phyloP scores from a whole-genome alignment of 1,140 invertebrate genomes.

The Chlorops oryzae region DNA sequence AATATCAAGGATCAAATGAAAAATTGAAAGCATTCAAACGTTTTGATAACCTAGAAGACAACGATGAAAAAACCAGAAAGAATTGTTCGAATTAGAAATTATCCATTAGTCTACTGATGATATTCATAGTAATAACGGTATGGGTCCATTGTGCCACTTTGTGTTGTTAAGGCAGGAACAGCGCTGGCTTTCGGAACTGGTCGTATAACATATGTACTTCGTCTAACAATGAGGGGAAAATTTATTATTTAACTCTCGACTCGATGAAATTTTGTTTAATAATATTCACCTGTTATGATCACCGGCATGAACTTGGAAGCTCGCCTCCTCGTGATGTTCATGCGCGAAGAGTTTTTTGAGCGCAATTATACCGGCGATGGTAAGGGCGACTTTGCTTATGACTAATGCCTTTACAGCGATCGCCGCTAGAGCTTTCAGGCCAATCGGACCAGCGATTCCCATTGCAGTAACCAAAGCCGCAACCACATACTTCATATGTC shows the following conservation, averaged over 20 bases:
- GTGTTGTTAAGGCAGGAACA: conserved; percentile 31
- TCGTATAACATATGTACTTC: conserved; percentile 56
- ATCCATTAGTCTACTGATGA: conserved; percentile 23
- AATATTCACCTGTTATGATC: conserved; percentile 55
- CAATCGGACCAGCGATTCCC: conserved; percentile 54
- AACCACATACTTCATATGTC: conserved; percentile 52
- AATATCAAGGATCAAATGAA: no score
- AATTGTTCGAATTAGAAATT: not conserved
- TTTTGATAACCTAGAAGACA: no score
- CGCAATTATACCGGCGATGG: conserved; percentile 62
- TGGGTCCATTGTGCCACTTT: conserved; percentile 49
- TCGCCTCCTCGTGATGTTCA: conserved; percentile 54
- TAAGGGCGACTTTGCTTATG: conserved; percentile 62
- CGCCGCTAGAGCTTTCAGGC: conserved; percentile 58
- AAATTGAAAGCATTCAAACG: no score
- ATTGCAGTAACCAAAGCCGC: conserved; percentile 59
- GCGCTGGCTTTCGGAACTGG: conserved; percentile 46
- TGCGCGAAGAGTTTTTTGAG: conserved; percentile 63
- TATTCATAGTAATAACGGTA: conserved; percentile 54
- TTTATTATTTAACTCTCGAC: not conserved
- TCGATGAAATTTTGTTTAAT: not conserved
- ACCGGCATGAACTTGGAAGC: conserved; percentile 60
- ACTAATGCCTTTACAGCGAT: conserved; percentile 63
- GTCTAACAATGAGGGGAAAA: no score
- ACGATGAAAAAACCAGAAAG: not conserved